Percentiles rank a stretch among this genome's conserved stretches.
Evolutionary conservation across 2,797 vertebrate genomes (phyloP).

Genomic region (Myotis myotis): DNA sequence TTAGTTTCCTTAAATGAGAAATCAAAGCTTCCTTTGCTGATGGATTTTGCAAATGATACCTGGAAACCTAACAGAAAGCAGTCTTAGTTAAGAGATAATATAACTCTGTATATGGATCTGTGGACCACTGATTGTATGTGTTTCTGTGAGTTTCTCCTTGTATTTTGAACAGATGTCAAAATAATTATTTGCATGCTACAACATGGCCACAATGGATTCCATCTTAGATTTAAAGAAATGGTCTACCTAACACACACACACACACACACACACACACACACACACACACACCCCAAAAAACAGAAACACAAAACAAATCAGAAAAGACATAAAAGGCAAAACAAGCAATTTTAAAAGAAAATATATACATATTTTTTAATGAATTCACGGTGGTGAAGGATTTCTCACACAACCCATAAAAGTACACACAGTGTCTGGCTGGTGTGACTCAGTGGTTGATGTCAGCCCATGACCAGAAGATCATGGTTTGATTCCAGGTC

Average conservation of each 20-base stretch:
- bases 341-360: neutral
- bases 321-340: neutral
- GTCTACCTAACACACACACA: neutral
- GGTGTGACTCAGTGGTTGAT: no score
- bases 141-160: constrained; percentile 14
- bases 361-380: neutral
- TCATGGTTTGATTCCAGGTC: no score
- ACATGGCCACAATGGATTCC: neutral
- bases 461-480: no score
- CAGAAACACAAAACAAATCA: neutral
- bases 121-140: neutral
- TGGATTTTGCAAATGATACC: neutral
- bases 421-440: neutral
- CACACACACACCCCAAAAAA: no score
- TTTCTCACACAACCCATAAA: neutral
- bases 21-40: neutral
- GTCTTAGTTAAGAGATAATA: neutral
- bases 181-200: neutral
- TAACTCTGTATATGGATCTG: neutral
- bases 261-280: no score
- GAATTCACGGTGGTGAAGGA: neutral
- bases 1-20: constrained; percentile 54
- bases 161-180: neutral
- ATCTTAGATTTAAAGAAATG: neutral
- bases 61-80: neutral